Percentiles rank a stretch among this genome's conserved stretches.
phyloP scores from a whole-genome alignment of 2,888 invertebrate species.

The Oasisia sp. region DNA sequence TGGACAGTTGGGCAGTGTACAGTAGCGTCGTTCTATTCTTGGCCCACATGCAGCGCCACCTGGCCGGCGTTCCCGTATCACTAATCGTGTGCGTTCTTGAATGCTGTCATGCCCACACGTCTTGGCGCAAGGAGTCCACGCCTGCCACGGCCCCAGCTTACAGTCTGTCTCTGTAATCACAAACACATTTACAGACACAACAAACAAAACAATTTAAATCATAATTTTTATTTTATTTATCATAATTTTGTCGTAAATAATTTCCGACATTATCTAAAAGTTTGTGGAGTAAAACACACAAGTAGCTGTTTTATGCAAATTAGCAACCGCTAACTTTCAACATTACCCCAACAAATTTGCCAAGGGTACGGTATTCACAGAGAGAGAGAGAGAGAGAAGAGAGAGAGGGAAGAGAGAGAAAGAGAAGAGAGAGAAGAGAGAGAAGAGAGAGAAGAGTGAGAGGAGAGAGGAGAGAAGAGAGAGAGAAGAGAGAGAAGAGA shows the following conservation, averaged over 20 bases:
- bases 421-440: no score
- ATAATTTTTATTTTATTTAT: neutral
- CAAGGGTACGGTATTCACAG: no score
- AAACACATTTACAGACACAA: neutral
- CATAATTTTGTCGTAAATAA: neutral
- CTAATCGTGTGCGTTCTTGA: slow-evolving; percentile 51
- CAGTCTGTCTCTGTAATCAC: slow-evolving; percentile 54
- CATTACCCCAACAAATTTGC: no score
- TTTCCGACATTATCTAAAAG: neutral
- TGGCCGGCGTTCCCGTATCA: slow-evolving; percentile 44
- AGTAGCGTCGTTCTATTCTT: slow-evolving; percentile 54
- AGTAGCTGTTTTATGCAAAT: neutral
- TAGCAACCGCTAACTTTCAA: no score
- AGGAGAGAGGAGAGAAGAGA: no score
- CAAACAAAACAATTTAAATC: slow-evolving; percentile 37
- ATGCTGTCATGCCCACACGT: slow-evolving; percentile 74
- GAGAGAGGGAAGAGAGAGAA: no score
- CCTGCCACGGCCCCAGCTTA: slow-evolving; percentile 76
- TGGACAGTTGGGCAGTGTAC: slow-evolving; percentile 57
- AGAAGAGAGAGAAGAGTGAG: no score
- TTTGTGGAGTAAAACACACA: neutral
- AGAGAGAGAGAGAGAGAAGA: no score
- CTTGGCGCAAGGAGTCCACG: slow-evolving; percentile 84
- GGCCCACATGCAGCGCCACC: slow-evolving; percentile 55
- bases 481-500: no score